Evolutionary conservation across 1,140 invertebrate genomes (phyloP).

Genomic region (Coboldia fuscipes): DNA sequence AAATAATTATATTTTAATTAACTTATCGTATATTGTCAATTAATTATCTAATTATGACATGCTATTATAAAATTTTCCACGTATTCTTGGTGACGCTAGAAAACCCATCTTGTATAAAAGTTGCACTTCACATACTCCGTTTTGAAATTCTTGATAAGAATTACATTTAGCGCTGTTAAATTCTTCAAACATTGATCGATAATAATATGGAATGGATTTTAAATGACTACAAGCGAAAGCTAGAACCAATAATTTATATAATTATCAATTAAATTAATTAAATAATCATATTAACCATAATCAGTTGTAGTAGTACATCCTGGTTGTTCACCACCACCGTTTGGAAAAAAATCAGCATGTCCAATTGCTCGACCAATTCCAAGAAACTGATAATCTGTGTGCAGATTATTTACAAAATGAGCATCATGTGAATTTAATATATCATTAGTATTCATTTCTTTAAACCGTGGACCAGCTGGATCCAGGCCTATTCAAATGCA

Average conservation of each 20-base stretch:
- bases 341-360: slow-evolving; percentile 52
- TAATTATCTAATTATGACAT: too few species aligned
- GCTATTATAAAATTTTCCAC: too few species aligned
- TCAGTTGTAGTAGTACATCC: slow-evolving; percentile 28
- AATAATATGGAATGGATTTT: background rate
- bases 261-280: background rate
- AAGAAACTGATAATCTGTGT: slow-evolving; percentile 47
- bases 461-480: slow-evolving; percentile 16
- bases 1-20: too few species aligned
- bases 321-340: slow-evolving; percentile 46
- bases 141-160: too few species aligned
- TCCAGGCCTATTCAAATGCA: slow-evolving; percentile 8
- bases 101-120: too few species aligned
- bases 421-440: slow-evolving; percentile 21
- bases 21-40: too few species aligned
- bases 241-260: background rate
- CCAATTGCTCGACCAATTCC: slow-evolving; percentile 40
- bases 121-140: too few species aligned
- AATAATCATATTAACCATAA: slow-evolving; percentile 10
- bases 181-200: slow-evolving; percentile 5
- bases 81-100: too few species aligned
- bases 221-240: background rate
- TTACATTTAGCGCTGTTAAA: slow-evolving; percentile 25
- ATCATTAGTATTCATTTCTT: slow-evolving; percentile 5
- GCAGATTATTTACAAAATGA: slow-evolving; percentile 36